Percentiles rank a stretch among this genome's conserved stretches.
Evolutionary conservation across 2,113 vertebrate species (phyloP).

Genomic region (Aleadryas rufinucha): DNA sequence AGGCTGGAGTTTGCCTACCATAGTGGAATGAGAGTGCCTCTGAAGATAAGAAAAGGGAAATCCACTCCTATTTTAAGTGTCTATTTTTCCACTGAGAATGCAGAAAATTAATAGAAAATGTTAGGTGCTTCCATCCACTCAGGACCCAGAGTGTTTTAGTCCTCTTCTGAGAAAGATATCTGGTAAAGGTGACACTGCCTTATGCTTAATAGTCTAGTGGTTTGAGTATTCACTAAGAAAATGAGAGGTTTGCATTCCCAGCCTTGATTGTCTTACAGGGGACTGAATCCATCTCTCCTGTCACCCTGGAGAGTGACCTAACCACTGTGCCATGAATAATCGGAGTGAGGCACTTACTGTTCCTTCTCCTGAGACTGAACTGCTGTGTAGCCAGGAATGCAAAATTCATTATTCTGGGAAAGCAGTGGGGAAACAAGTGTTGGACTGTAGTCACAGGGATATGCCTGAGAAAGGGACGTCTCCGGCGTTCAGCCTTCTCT

Average conservation of each 20-base stretch:
- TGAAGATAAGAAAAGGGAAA: neutral
- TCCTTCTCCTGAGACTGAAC: neutral
- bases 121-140: neutral
- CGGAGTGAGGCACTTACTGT: neutral
- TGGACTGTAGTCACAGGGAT: neutral
- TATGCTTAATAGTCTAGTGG: constrained; percentile 36
- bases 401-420: constrained; percentile 25
- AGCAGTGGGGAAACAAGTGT: neutral
- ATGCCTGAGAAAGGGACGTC: neutral
- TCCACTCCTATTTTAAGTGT: neutral
- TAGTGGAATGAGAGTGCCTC: neutral
- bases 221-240: constrained; percentile 28
- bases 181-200: constrained; percentile 21
- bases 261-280: neutral
- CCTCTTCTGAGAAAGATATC: constrained; percentile 27
- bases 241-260: neutral
- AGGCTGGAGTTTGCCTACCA: neutral
- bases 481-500: neutral
- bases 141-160: neutral
- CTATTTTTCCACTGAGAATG: neutral
- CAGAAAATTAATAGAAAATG: constrained; percentile 24
- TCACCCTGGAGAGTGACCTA: neutral
- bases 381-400: neutral
- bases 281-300: constrained; percentile 1
- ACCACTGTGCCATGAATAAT: neutral